Base-by-base conservation (phyloP, 2,797 vertebrate genomes). In the Cynopterus sphinx region DNA sequence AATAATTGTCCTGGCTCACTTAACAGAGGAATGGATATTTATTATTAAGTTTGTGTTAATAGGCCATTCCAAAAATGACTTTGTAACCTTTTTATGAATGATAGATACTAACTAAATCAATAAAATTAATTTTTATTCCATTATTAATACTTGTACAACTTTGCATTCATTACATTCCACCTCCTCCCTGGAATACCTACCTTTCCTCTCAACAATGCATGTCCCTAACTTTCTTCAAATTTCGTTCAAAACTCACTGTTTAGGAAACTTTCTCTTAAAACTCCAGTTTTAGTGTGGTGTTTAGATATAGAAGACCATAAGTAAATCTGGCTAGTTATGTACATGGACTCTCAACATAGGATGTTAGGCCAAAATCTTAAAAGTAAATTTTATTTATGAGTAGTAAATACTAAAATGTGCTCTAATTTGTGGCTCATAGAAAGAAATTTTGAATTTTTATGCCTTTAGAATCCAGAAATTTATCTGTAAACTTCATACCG, bases 381-480 rank as follows among this genome's bases (percentile, higher is more conserved):
- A 97, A 92, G 79, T 31, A 94, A 70, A 87, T 43, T 77, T 95
- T 90, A 92, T 91, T 92, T 81, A 91, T 93, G 51, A 97, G 13
- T 53, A 93, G 4, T 88, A 95, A 93, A 95, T 92, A 90, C n/a
- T 95, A 88, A 95, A 90, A 55, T 84, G 22, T 79, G 55, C 28
- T 70, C 89, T 65, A 90, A 91, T 84, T 77, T 94, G 53, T 79
- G 65, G 55, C 39, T 95, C 59, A 92, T 65, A 96, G 95, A 95
- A 75, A 41, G 73, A 94, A 95, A 95, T 39, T 73, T 22, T 57
- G 33, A 82, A 61, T 90, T 94, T 90, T 94, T 96, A 91, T 94
- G 70, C 39, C 33, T 88, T 79, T 93, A 89, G 74, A 95, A 63
- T 87, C 15, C 51, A 89, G 71, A 95, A 87, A 63, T 59, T 43